These are phyloP conservation scores for Prunella himalayana DNA, from an alignment of 2,113 vertebrate genomes.

Conservation along the genomic window DNA sequence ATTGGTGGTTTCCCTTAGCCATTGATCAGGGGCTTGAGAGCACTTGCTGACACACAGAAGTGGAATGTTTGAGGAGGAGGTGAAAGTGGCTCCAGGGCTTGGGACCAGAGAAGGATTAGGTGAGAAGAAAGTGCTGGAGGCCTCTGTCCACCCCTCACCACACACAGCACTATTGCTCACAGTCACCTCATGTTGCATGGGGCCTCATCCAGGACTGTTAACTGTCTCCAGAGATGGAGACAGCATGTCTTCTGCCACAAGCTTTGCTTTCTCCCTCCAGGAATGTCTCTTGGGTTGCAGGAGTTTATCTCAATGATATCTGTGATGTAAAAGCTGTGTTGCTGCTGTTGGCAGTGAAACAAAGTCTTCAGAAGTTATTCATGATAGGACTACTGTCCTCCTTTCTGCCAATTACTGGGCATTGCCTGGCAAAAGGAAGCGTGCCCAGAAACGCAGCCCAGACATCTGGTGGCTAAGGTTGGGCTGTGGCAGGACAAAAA, in stretches of 20 bases:
- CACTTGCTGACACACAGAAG: background rate
- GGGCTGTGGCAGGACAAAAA: background rate
- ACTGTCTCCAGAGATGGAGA: background rate
- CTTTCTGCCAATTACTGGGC: background rate
- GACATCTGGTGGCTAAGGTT: background rate
- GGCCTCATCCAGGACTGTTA: background rate
- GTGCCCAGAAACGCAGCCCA: background rate
- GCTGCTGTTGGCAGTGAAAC: background rate
- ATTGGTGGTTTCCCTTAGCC: background rate
- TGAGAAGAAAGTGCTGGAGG: background rate
- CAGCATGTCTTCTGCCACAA: background rate
- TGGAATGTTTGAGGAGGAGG: background rate
- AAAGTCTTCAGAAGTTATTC: background rate
- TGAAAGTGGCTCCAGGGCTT: background rate
- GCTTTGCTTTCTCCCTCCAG: background rate
- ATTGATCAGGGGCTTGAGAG: background rate
- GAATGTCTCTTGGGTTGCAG: background rate
- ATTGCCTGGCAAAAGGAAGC: background rate
- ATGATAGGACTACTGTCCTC: background rate
- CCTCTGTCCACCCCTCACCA: background rate
- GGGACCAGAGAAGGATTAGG: background rate
- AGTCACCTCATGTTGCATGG: rapidly evolving
- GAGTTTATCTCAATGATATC: background rate
- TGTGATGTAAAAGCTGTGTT: background rate
- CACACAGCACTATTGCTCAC: background rate